Percentiles rank a stretch among this genome's conserved stretches.
Evolutionary conservation across 2,113 vertebrate genomes (phyloP).

Genomic region (Noturus placidus): DNA sequence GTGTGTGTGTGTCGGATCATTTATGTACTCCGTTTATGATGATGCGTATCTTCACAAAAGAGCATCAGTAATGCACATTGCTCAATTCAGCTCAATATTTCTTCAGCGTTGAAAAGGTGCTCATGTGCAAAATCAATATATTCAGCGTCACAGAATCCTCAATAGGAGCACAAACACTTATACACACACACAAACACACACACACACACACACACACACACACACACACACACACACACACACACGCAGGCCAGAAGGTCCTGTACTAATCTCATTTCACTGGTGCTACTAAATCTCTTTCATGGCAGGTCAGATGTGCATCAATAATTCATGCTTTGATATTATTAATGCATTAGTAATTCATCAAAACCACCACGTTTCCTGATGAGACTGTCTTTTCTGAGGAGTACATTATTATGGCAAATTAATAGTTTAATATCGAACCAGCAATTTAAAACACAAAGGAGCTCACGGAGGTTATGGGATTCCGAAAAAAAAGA

Average conservation of each 20-base stretch:
- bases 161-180: neutral
- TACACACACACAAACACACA: slow-evolving; percentile 8
- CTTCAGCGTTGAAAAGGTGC: slow-evolving; percentile 36
- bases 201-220: slow-evolving; percentile 21
- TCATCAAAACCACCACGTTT: slow-evolving; percentile 56
- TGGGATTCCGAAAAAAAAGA: slow-evolving; percentile 12
- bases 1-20: slow-evolving; percentile 56
- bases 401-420: slow-evolving; percentile 60
- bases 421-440: slow-evolving; percentile 64
- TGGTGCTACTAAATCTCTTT: slow-evolving; percentile 45
- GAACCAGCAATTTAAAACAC: slow-evolving; percentile 62
- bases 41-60: slow-evolving; percentile 65
- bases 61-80: slow-evolving; percentile 53
- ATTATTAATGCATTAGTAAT: slow-evolving; percentile 62
- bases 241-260: slow-evolving; percentile 36
- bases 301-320: slow-evolving; percentile 56
- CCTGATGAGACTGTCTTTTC: slow-evolving; percentile 58
- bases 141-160: slow-evolving; percentile 3
- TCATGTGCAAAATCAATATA: slow-evolving; percentile 35
- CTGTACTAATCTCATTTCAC: slow-evolving; percentile 51
- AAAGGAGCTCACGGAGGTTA: slow-evolving; percentile 47
- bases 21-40: slow-evolving; percentile 71
- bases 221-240: slow-evolving; percentile 35
- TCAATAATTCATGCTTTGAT: slow-evolving; percentile 60
- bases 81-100: slow-evolving; percentile 49